Base-by-base conservation (phyloP, 2,113 vertebrate genomes). In the Aphyosemion australe region DNA sequence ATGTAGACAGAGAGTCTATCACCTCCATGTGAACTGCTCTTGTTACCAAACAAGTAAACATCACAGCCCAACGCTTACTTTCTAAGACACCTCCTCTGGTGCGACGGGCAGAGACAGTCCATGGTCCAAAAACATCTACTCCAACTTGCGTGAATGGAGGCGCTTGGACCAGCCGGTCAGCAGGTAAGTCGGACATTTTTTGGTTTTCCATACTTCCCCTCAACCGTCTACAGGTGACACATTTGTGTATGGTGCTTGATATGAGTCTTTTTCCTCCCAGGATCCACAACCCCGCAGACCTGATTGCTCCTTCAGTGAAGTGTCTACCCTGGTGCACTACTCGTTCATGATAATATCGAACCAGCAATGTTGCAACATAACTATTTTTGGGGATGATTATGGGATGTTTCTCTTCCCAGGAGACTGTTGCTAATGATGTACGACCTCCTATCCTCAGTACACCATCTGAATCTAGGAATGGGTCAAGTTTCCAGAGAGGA, bases 41-140 rank as follows among this genome's bases (percentile, higher is more conserved):
- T 1, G 12, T 19, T 1, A 6, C 20, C 12, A 49, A 8, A 15
- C 59, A 39, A 1, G 31, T 61, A 16, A 61, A 61, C 8, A 61
- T n/a, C 3, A 61, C 48, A 1, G 34, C 61, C 0, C 50, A 54
- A 2, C 62, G 21, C 18, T 65, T 65, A 12, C 51, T 65, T 3
- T 45, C 12, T 0, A 21, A 0, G 0, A 14, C 18, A 6, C 37
- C 19, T n/a, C 48, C 48, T 41, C 61, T 42, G 13, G 48, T 52
- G 0, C 14, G 18, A 7, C 19, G 8, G 1, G 61, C 6, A n/a
- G n/a, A 5, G 6, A 64, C 49, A 13, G 1, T 31, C 50, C 50
- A 65, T 0, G 12, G 50, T 1, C 61, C 50, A n/a, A 53, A 65
- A 1, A 65, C 5, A 18, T 54, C 50, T 2, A 45, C 2, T 1